Percentiles rank a stretch among this genome's conserved stretches.
Evolutionary conservation across 2,113 vertebrate species (phyloP).

Genomic region (Struthidea cinerea): DNA sequence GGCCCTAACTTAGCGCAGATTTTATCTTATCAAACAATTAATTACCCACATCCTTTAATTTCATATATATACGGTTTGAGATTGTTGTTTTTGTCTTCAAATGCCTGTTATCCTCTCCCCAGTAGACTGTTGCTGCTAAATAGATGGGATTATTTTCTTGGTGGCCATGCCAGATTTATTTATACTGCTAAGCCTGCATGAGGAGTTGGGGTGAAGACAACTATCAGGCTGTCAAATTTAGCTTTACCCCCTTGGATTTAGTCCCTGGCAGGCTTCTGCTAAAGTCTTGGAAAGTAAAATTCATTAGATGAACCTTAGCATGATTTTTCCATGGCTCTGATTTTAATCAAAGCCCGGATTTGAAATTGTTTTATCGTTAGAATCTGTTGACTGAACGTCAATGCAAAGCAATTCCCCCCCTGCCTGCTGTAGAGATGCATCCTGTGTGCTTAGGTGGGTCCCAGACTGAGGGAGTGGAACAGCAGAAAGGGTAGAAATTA

Average conservation of each 20-base stretch:
- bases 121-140: slow-evolving; percentile 26
- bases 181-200: background rate
- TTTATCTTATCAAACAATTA: slow-evolving; percentile 54
- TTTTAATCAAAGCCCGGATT: slow-evolving; percentile 58
- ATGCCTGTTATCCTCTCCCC: slow-evolving; percentile 34
- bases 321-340: slow-evolving; percentile 47
- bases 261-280: background rate
- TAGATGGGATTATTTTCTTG: slow-evolving; percentile 45
- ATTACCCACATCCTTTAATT: slow-evolving; percentile 45
- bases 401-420: background rate
- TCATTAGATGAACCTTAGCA: slow-evolving; percentile 13
- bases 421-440: background rate
- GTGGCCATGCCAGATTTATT: slow-evolving; percentile 22
- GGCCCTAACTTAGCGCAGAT: slow-evolving; percentile 6
- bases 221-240: background rate
- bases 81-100: slow-evolving; percentile 13
- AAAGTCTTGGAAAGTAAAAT: slow-evolving; percentile 6
- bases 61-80: background rate
- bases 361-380: slow-evolving; percentile 53
- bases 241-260: background rate
- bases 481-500: slow-evolving; percentile 32
- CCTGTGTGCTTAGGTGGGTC: slow-evolving; percentile 8
- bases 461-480: background rate
- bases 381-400: slow-evolving; percentile 41
- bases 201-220: background rate